These are phyloP conservation scores for Hermodice carunculata DNA, from an alignment of 2,888 invertebrate species.

Conservation along the genomic window DNA sequence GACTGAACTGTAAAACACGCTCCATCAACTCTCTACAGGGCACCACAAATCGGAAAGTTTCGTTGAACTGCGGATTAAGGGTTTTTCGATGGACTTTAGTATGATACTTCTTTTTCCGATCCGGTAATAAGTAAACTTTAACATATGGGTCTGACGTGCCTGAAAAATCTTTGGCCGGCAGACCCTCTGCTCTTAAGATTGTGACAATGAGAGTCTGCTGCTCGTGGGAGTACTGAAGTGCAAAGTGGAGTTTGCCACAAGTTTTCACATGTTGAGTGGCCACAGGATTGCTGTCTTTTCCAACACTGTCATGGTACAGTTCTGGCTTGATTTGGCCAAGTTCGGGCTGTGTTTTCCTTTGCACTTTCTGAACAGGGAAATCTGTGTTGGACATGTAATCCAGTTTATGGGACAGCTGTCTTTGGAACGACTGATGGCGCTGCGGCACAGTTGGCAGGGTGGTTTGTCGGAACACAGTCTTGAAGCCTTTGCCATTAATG, in stretches of 20 bases:
- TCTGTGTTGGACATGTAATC: constrained; percentile 82
- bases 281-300: constrained; percentile 2
- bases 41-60: constrained; percentile 87
- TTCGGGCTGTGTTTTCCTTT: constrained; percentile 71
- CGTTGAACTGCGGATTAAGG: constrained; percentile 85
- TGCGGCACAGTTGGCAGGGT: constrained; percentile 86
- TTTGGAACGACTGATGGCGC: constrained; percentile 84
- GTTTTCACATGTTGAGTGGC: constrained; percentile 13
- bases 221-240: constrained; percentile 84
- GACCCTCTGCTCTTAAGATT: constrained; percentile 80
- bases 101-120: constrained; percentile 74
- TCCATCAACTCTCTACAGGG: constrained; percentile 82
- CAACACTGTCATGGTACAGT: constrained; percentile 71
- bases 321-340: constrained; percentile 64
- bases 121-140: constrained; percentile 86
- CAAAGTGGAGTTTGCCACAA: constrained; percentile 73
- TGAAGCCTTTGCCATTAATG: constrained; percentile 42
- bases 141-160: constrained; percentile 91
- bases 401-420: constrained; percentile 84
- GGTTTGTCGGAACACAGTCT: constrained; percentile 81
- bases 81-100: constrained; percentile 79
- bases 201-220: constrained; percentile 85
- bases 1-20: constrained; percentile 85
- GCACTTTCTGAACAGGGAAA: constrained; percentile 75
- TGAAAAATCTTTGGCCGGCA: constrained; percentile 87